phyloP scores from a whole-genome alignment of 2,797 vertebrate genomes.

The Myoxocephalus aenaeus region DNA sequence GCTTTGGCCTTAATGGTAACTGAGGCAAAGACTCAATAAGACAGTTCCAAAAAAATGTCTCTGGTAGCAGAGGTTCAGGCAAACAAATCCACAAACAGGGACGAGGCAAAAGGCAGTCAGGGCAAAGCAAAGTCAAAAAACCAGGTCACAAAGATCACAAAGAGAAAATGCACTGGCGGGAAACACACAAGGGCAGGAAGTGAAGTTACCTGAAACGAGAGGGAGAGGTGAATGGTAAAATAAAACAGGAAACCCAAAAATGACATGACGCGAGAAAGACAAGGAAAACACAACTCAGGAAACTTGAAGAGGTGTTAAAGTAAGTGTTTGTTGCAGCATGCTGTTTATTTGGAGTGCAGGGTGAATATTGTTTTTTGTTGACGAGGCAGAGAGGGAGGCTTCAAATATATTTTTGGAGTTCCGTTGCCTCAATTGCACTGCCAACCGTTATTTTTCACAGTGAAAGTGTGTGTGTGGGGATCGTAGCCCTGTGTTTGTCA shows the following conservation, averaged over 20 bases:
- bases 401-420: conserved; percentile 29
- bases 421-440: conserved; percentile 18
- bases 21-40: no score
- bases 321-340: conserved; percentile 5
- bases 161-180: not conserved
- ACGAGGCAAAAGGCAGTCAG: not conserved
- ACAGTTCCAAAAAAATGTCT: no score
- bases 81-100: not conserved
- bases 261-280: not conserved
- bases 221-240: not conserved
- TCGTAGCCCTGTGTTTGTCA: conserved; percentile 20
- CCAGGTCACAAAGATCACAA: not conserved
- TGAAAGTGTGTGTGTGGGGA: conserved; percentile 1
- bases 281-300: not conserved
- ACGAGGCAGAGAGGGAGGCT: conserved; percentile 11
- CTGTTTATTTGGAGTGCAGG: conserved; percentile 36
- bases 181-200: not conserved
- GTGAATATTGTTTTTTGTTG: conserved; percentile 28
- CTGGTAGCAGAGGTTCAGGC: not conserved
- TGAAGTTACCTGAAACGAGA: not conserved
- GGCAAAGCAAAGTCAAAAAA: not conserved
- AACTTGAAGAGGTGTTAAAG: not conserved
- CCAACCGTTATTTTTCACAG: conserved; percentile 38
- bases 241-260: not conserved
- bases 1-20: no score